Conservation (phyloP, 2,888 invertebrate genomes). For the Latrodectus elegans region DNA sequence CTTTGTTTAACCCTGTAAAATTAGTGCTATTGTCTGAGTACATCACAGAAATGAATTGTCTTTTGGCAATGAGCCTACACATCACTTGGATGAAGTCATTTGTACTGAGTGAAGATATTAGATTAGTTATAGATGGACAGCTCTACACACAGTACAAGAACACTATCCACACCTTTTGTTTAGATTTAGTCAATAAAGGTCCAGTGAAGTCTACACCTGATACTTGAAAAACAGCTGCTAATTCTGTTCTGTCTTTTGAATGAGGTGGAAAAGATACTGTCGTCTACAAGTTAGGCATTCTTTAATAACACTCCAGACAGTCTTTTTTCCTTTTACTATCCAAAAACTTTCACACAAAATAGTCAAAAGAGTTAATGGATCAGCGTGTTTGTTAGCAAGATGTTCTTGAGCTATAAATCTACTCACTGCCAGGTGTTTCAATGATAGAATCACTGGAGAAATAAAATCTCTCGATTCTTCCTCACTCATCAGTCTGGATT, state of each 20-base stretch:
- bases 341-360: no score
- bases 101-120: background rate
- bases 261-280: no score
- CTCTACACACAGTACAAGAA: constrained; percentile 6
- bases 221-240: no score
- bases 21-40: constrained; percentile 26
- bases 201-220: no score
- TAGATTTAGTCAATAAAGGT: no score
- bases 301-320: constrained; percentile 13
- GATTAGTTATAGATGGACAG: constrained; percentile 10
- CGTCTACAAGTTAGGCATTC: constrained; percentile 9
- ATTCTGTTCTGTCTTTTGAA: no score
- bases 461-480: constrained; percentile 16
- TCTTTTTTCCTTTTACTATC: no score
- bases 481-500: constrained; percentile 11
- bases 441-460: no score
- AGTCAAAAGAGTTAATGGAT: background rate
- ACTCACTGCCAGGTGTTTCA: background rate
- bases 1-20: constrained; percentile 4
- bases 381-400: background rate
- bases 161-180: no score
- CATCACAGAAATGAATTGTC: background rate
- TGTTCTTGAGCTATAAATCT: constrained; percentile 14
- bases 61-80: background rate
- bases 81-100: constrained; percentile 8